Evolutionary conservation across 2,797 vertebrate genomes (phyloP).

Genomic region (Lacerta viridis): DNA sequence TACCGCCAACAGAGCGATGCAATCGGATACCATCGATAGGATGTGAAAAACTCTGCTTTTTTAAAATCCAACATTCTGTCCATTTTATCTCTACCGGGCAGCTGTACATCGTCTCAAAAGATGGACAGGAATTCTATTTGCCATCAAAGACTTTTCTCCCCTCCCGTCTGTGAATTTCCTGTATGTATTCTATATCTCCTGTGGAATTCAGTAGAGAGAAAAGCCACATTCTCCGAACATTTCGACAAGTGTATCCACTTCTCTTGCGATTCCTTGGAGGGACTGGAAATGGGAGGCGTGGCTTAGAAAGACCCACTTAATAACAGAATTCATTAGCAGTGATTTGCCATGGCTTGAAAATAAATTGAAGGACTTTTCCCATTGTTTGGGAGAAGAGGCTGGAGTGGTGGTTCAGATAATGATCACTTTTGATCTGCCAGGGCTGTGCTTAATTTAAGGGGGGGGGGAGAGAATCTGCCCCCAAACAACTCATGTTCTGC

Average conservation of each 20-base stretch:
- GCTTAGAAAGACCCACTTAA: not conserved
- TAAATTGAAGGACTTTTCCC: not conserved
- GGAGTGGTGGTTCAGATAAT: not conserved
- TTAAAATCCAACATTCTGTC: constrained; percentile 3
- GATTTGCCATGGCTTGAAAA: not conserved
- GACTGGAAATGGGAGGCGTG: not conserved
- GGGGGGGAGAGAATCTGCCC: not conserved
- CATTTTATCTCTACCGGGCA: not conserved
- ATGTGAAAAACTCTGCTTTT: not conserved
- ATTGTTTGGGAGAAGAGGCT: not conserved
- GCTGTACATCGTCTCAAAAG: not conserved
- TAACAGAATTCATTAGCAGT: not conserved
- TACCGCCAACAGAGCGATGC: not conserved
- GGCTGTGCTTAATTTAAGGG: not conserved
- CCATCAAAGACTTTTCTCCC: not conserved
- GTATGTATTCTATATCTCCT: not conserved
- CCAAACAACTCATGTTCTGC: not conserved
- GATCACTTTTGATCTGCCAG: not conserved
- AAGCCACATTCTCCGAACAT: not conserved
- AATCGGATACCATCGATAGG: not conserved
- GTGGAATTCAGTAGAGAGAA: not conserved
- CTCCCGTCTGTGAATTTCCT: not conserved
- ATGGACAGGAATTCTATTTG: not conserved
- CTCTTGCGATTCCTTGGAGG: not conserved
- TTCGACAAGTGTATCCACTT: not conserved